These are phyloP conservation scores for Teleiodes luculella DNA, from an alignment of 2,888 invertebrate genomes.

Conservation along the genomic window DNA sequence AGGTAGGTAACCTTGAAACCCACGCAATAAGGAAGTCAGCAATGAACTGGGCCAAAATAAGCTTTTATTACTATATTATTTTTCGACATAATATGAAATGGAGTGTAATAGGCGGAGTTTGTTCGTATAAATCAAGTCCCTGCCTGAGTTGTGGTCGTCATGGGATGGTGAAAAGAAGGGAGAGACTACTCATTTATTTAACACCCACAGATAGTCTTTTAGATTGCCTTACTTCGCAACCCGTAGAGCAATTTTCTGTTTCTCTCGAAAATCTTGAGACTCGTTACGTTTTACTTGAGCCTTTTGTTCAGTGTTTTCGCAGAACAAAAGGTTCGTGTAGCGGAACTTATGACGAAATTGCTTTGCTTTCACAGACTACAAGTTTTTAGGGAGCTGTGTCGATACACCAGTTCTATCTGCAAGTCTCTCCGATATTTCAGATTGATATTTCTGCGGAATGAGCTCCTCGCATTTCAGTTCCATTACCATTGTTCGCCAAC, in stretches of 20 bases:
- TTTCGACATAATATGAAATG: background rate
- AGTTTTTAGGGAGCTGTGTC: background rate
- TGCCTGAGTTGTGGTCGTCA: background rate
- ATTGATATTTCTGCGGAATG: constrained; percentile 18
- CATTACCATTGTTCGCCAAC: constrained; percentile 19
- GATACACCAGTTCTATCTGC: background rate
- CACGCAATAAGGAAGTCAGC: too few relatives aligned
- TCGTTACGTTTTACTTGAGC: background rate
- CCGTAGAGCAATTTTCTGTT: background rate
- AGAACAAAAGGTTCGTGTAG: constrained; percentile 1
- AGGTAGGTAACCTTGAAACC: too few relatives aligned
- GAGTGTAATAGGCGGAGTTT: background rate
- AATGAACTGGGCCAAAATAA: too few relatives aligned
- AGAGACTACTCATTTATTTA: constrained; percentile 7
- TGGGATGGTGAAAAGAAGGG: background rate
- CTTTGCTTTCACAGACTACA: background rate
- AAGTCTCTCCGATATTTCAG: constrained; percentile 11
- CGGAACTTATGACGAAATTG: constrained; percentile 2
- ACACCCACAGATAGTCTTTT: constrained; percentile 4
- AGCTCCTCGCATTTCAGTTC: constrained; percentile 18
- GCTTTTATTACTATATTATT: too few relatives aligned
- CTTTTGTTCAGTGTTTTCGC: constrained; percentile 1
- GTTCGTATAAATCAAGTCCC: background rate
- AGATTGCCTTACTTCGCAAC: constrained; percentile 2
- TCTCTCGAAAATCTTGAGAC: background rate